Base-by-base conservation (phyloP, 2,113 vertebrate genomes). In the Hippocampus abdominalis region DNA sequence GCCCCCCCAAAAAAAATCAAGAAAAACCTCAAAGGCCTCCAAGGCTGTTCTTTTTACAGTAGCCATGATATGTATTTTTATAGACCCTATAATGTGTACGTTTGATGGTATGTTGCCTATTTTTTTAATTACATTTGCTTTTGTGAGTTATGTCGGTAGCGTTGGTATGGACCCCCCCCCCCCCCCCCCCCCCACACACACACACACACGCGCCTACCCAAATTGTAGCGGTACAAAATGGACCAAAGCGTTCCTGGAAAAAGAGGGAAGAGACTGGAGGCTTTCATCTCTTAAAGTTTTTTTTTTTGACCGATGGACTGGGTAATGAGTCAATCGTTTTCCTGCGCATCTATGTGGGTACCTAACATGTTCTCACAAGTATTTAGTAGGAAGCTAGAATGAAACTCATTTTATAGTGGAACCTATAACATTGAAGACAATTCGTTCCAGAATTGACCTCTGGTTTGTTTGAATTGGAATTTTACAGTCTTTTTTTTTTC, bases 11-110 rank as follows among this genome's bases (percentile, higher is more conserved):
- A 29, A 32, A 36, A 36, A 36, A 73, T 84, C 75, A 79, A 79
- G 84, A 81, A 74, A 85, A 90, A 88, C 87, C 87, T 90, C 91
- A 93, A 92, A 93, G 86, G 91, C 91, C 94, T 93, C 92, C 89
- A 93, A 93, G 86, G 86, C 89, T 91, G 93, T 87, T 93, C 91
- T 92, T 93, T 93, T 76, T 87, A 90, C 92, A 94, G 94, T 90
- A 85, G 84, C 87, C 76, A 78, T 79, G 84, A 77, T 85, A 86
- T 90, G 81, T 89, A 89, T 95, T 96, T 96, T 96, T 96, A 94
- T 95, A 95, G 91, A 85, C 88, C 81, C 68, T 82, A 78, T 88
- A 88, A 92, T 79, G 54, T 68, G 40, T 84, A 73, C 32, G 73
- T 78, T 85, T 76, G 65, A 71, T 65, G 57, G 40, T 82, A 74